Evolutionary conservation across 37 sponge, comb jelly and placozoan genomes (phyloP).

Genomic region (Diacarnus erythraeanus): DNA sequence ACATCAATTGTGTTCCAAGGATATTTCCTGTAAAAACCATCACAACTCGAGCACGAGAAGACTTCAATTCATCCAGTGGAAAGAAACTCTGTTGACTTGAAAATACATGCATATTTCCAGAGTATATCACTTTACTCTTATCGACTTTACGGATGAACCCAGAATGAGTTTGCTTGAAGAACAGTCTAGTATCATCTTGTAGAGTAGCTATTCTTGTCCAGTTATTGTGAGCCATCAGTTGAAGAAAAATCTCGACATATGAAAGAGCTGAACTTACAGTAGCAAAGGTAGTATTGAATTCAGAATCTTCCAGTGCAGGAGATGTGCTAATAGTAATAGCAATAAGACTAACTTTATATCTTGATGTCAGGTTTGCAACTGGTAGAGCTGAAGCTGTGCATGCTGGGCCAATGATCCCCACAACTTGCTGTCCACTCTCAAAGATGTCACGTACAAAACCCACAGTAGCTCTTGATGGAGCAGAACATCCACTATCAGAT

Average conservation of each 20-base stretch:
- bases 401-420: neutral
- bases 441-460: neutral
- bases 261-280: neutral
- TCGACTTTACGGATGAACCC: no score
- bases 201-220: neutral
- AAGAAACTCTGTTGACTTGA: neutral
- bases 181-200: neutral
- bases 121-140: no score
- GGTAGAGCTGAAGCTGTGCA: neutral
- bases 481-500: neutral
- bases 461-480: neutral
- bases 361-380: neutral
- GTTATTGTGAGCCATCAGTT: neutral
- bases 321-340: no score
- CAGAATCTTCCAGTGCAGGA: neutral
- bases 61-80: neutral
- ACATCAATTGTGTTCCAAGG: neutral
- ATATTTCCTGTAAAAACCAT: neutral
- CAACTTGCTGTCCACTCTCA: neutral
- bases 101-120: neutral
- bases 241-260: neutral
- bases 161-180: no score
- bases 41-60: neutral
- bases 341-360: neutral
- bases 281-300: neutral